These are phyloP conservation scores for Apis cerana DNA, from an alignment of 1,140 invertebrate genomes.

Conservation along the genomic window DNA sequence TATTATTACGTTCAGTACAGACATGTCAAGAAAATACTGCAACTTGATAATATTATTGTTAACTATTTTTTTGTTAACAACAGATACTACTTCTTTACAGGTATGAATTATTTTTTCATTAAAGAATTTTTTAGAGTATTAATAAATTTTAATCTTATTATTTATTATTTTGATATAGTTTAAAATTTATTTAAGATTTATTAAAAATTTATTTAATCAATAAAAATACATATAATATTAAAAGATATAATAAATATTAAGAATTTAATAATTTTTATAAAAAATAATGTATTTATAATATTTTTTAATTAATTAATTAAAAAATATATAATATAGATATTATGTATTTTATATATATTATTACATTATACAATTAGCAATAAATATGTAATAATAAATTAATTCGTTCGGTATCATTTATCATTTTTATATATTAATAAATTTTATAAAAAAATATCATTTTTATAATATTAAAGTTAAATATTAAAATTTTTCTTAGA, in stretches of 20 bases:
- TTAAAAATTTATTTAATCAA: neutral
- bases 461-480: too few species aligned
- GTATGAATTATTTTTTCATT: constrained; percentile 38
- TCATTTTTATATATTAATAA: too few species aligned
- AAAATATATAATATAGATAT: too few species aligned
- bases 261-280: too few species aligned
- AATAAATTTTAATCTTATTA: neutral
- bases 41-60: constrained; percentile 49
- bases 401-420: neutral
- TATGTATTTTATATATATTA: too few species aligned
- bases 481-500: neutral
- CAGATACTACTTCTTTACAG: constrained; percentile 45
- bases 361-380: too few species aligned
- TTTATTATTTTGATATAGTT: neutral
- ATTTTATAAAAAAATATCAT: neutral
- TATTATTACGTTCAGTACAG: constrained; percentile 73
- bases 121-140: neutral
- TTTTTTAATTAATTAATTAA: too few species aligned
- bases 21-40: constrained; percentile 67
- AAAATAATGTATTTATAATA: too few species aligned
- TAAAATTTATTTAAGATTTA: neutral
- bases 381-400: neutral
- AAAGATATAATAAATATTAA: too few species aligned
- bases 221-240: too few species aligned
- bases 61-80: constrained; percentile 50